A percentile compares a stretch with the other conserved stretches of the same genome.
These are phyloP conservation scores for Phaenicophaeus curvirostris DNA, from an alignment of 2,797 vertebrate species.

Conservation along the genomic window DNA sequence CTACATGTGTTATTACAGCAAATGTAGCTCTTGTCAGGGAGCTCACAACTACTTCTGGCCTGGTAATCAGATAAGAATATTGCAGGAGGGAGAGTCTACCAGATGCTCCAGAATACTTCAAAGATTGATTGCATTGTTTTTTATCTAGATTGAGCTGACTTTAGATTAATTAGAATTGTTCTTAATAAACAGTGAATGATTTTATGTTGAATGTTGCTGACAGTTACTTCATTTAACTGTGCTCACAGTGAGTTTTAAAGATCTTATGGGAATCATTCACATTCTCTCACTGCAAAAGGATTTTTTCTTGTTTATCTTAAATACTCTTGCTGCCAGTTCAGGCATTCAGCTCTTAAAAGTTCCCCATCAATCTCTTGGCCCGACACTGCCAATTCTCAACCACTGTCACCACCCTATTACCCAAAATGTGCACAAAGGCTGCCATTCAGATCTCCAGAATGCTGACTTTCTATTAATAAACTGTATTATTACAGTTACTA, in stretches of 20 bases:
- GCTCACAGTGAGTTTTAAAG: background rate
- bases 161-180: constrained; percentile 12
- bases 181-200: constrained; percentile 9
- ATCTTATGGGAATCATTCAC: background rate
- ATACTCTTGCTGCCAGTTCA: background rate
- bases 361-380: background rate
- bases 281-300: background rate
- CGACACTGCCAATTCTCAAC: background rate
- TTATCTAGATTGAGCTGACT: background rate
- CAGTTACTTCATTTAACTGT: background rate
- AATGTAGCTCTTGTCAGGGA: background rate
- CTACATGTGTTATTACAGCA: background rate
- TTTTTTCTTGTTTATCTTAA: background rate
- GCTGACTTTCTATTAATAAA: background rate
- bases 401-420: background rate
- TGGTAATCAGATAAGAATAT: background rate
- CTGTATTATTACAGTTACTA: background rate
- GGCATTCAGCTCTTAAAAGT: background rate
- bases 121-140: background rate
- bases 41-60: background rate
- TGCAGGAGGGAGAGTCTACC: background rate
- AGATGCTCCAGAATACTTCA: background rate
- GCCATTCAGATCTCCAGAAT: background rate
- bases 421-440: background rate
- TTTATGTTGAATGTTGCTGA: background rate